A percentile compares a stretch with the other conserved stretches of the same genome.
These are phyloP conservation scores for Scophthalmus maximus DNA, from an alignment of 2,113 vertebrate species.

Conservation along the genomic window DNA sequence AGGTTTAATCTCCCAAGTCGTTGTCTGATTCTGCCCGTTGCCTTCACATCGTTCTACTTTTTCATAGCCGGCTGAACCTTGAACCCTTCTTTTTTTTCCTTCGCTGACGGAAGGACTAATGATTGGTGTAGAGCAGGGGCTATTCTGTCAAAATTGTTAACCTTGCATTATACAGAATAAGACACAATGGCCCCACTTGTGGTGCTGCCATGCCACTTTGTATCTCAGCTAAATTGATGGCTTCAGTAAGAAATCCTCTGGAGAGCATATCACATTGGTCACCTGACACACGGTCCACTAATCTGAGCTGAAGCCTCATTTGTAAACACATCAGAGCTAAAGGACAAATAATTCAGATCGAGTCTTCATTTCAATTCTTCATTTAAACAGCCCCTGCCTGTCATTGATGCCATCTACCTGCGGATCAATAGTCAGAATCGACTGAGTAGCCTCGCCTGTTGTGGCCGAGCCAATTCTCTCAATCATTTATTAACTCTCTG, in stretches of 20 bases:
- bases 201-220: background rate
- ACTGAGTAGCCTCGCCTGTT: conserved; percentile 71
- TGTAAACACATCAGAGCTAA: conserved; percentile 64
- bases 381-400: conserved; percentile 65
- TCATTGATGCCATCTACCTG: conserved; percentile 68
- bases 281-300: conserved; percentile 29
- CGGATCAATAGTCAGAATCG: conserved; percentile 78
- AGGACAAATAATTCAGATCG: conserved; percentile 67
- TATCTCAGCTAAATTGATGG: conserved; percentile 4
- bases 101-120: conserved; percentile 4
- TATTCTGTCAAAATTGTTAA: conserved; percentile 2
- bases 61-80: conserved; percentile 37
- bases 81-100: conserved; percentile 13
- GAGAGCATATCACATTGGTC: conserved; percentile 11
- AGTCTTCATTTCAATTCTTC: conserved; percentile 63
- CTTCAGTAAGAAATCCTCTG: conserved; percentile 18
- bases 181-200: background rate
- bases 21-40: conserved; percentile 45
- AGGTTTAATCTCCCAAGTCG: conserved; percentile 48
- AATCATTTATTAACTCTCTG: conserved; percentile 84
- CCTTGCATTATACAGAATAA: background rate
- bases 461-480: conserved; percentile 75
- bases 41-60: conserved; percentile 48
- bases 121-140: background rate
- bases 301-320: conserved; percentile 58